Evolutionary conservation across 1,140 invertebrate genomes (phyloP).

Genomic region (Zaprionus ghesquierei): DNA sequence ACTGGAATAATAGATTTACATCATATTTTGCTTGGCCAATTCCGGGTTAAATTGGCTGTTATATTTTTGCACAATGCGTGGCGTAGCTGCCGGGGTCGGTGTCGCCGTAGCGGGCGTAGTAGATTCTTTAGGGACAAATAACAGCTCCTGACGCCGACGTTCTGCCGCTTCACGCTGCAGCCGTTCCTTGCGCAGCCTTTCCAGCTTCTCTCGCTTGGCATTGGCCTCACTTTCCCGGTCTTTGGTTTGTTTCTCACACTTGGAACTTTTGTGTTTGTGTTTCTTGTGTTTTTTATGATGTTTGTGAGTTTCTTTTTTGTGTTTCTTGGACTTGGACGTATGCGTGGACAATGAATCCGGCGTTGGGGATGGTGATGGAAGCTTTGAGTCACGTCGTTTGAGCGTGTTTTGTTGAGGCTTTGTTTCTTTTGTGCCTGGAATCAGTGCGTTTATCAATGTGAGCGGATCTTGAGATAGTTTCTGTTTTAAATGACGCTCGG

Average conservation of each 20-base stretch:
- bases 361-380: neutral
- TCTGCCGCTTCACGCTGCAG: conserved; percentile 91
- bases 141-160: conserved; percentile 86
- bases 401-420: neutral
- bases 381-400: conserved; percentile 21
- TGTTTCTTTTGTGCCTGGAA: conserved; percentile 37
- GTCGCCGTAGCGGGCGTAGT: neutral
- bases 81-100: conserved; percentile 47
- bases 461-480: conserved; percentile 90
- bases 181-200: conserved; percentile 90
- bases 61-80: conserved; percentile 61
- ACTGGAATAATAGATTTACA: neutral
- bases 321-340: conserved; percentile 46
- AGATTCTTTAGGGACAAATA: conserved; percentile 84
- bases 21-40: conserved; percentile 23
- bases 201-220: conserved; percentile 84
- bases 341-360: neutral
- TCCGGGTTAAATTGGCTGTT: conserved; percentile 70
- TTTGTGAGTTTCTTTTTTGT: conserved; percentile 55
- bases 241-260: conserved; percentile 76
- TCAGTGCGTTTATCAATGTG: conserved; percentile 82
- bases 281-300: conserved; percentile 76
- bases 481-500: conserved; percentile 85
- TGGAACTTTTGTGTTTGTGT: conserved; percentile 81
- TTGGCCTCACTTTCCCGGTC: neutral